phyloP scores from a whole-genome alignment of 2,888 invertebrate species.

The Ochropleura leucogaster region DNA sequence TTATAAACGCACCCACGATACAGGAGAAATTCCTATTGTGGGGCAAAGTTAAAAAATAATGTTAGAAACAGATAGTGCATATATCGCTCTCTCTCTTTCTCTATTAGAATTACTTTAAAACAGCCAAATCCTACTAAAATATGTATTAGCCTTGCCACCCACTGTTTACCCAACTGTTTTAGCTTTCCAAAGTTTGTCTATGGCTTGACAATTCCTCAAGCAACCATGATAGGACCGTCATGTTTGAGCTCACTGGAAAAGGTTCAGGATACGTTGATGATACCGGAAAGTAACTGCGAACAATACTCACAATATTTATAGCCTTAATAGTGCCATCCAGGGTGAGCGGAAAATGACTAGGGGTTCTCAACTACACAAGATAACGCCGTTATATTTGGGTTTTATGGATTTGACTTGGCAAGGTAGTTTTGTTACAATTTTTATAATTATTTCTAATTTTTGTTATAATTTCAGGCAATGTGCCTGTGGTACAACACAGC shows the following conservation, averaged over 20 bases:
- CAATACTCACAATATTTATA: background rate
- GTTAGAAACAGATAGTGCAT: too few species aligned
- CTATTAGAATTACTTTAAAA: too few species aligned
- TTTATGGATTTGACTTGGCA: background rate
- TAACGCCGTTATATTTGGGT: background rate
- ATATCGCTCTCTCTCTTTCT: too few species aligned
- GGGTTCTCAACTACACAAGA: background rate
- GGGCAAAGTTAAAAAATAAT: too few species aligned
- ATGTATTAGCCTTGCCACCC: too few species aligned
- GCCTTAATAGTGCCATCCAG: too few species aligned
- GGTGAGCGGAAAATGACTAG: too few species aligned
- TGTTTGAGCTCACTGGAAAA: background rate
- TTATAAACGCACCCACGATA: too few species aligned
- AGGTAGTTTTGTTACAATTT: background rate
- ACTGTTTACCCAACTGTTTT: too few species aligned
- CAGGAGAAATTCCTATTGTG: too few species aligned
- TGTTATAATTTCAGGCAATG: conserved; percentile 91
- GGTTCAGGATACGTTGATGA: background rate
- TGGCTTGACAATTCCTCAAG: background rate
- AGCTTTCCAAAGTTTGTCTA: background rate
- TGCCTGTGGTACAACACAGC: conserved; percentile 98
- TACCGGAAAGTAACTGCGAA: background rate
- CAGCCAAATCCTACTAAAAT: too few species aligned
- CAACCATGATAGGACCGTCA: background rate
- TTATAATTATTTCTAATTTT: background rate